Percentiles rank a stretch among this genome's conserved stretches.
phyloP scores from a whole-genome alignment of 2,113 vertebrate species.

The Leucopsar rothschildi region DNA sequence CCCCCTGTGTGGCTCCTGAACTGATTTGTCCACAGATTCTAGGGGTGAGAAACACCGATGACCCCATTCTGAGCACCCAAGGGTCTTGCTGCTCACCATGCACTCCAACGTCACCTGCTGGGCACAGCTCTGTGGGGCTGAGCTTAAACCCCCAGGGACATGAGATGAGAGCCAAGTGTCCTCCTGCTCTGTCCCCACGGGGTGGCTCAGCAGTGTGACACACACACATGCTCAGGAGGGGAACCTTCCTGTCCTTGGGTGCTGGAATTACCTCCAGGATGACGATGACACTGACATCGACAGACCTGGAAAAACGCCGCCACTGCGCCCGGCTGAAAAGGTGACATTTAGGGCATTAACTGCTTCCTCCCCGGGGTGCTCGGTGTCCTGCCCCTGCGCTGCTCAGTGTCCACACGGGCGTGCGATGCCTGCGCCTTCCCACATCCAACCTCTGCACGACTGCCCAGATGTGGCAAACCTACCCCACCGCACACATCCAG shows the following conservation, averaged over 20 bases:
- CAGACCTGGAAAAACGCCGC: neutral
- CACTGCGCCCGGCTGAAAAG: neutral
- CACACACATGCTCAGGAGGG: neutral
- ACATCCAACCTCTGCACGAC: accelerated
- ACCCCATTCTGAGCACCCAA: accelerated
- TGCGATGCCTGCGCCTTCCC: accelerated
- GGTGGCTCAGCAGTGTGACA: neutral
- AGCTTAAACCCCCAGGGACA: accelerated
- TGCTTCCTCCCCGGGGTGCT: accelerated
- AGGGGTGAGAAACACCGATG: neutral
- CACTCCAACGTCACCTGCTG: neutral
- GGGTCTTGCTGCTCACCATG: accelerated
- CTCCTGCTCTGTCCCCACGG: neutral
- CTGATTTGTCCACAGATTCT: accelerated
- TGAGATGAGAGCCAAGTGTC: neutral
- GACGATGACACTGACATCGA: neutral
- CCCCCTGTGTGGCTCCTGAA: neutral
- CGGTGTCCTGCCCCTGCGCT: accelerated
- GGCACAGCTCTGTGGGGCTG: neutral
- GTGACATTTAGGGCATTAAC: neutral
- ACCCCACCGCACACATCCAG: neutral
- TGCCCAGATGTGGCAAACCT: neutral
- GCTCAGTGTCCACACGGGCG: neutral
- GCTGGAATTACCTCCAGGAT: neutral
- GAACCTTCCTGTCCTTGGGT: neutral